Conservation (phyloP, 2,113 vertebrate species). For the Tetrao urogallus region DNA sequence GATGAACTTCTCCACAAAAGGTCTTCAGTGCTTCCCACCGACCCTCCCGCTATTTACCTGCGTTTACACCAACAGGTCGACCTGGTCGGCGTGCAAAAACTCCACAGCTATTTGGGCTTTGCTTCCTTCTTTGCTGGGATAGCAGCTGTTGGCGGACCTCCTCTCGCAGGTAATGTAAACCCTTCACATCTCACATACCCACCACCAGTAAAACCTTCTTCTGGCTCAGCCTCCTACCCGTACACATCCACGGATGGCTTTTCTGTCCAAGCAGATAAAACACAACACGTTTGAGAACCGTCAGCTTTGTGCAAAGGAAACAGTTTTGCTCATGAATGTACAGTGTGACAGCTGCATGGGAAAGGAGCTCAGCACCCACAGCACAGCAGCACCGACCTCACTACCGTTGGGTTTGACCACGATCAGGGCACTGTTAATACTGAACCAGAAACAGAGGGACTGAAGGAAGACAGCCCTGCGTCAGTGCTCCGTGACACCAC, state of each 20-base stretch:
- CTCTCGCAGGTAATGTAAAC: slow-evolving; percentile 85
- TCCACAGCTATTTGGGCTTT: slow-evolving; percentile 90
- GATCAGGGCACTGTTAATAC: fast-evolving
- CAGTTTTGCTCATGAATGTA: neutral
- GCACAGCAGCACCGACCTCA: fast-evolving
- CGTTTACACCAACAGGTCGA: slow-evolving; percentile 82
- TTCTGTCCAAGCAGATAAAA: neutral
- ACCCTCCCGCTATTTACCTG: fast-evolving
- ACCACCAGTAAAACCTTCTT: neutral
- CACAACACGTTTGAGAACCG: neutral
- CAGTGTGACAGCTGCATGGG: neutral
- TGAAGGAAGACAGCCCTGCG: neutral
- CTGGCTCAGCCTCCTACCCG: neutral
- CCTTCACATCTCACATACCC: fast-evolving
- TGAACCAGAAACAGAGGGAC: neutral
- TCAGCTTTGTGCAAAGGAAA: neutral
- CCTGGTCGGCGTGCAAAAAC: slow-evolving; percentile 81
- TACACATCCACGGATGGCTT: neutral
- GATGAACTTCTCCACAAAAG: neutral
- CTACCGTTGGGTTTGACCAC: neutral
- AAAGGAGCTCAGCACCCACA: neutral
- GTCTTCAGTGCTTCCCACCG: fast-evolving
- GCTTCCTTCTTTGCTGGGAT: slow-evolving; percentile 90
- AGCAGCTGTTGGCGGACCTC: slow-evolving; percentile 88
- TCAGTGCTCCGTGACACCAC: too few species aligned